A percentile compares a stretch with the other conserved stretches of the same genome.
Evolutionary conservation across 1,140 invertebrate species (phyloP).

Genomic region (Formica exsecta): DNA sequence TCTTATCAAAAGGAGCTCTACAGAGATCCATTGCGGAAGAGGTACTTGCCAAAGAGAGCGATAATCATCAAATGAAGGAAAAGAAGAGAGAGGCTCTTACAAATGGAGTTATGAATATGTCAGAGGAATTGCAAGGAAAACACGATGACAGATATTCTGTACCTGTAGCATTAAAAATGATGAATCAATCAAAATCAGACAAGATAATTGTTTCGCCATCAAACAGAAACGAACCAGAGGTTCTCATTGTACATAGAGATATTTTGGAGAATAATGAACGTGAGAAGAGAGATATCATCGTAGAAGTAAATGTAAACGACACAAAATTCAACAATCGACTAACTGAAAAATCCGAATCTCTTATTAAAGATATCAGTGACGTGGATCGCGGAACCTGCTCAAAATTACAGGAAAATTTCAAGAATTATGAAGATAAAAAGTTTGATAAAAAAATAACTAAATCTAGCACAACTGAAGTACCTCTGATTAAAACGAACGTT

Average conservation of each 20-base stretch:
- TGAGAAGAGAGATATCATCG: slow-evolving; percentile 76
- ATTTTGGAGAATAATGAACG: slow-evolving; percentile 79
- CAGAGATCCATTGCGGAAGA: slow-evolving; percentile 60
- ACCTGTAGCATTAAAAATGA: slow-evolving; percentile 80
- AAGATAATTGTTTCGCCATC: slow-evolving; percentile 19
- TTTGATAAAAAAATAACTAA: slow-evolving; percentile 1
- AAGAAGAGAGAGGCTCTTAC: slow-evolving; percentile 38
- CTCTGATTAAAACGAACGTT: slow-evolving; percentile 78
- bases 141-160: slow-evolving; percentile 67
- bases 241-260: slow-evolving; percentile 71
- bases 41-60: slow-evolving; percentile 41
- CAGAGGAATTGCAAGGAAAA: slow-evolving; percentile 46
- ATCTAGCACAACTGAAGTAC: slow-evolving; percentile 13
- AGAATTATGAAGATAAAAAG: neutral
- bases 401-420: slow-evolving; percentile 51
- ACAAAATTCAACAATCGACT: slow-evolving; percentile 44
- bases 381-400: slow-evolving; percentile 58
- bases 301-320: slow-evolving; percentile 12
- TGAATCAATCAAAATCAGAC: slow-evolving; percentile 74
- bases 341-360: slow-evolving; percentile 34
- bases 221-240: slow-evolving; percentile 64
- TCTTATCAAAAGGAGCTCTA: slow-evolving; percentile 77
- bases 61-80: slow-evolving; percentile 1
- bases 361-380: slow-evolving; percentile 39
- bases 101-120: slow-evolving; percentile 42